Base-by-base conservation (phyloP, 2,797 vertebrate genomes). In the Choloepus didactylus region DNA sequence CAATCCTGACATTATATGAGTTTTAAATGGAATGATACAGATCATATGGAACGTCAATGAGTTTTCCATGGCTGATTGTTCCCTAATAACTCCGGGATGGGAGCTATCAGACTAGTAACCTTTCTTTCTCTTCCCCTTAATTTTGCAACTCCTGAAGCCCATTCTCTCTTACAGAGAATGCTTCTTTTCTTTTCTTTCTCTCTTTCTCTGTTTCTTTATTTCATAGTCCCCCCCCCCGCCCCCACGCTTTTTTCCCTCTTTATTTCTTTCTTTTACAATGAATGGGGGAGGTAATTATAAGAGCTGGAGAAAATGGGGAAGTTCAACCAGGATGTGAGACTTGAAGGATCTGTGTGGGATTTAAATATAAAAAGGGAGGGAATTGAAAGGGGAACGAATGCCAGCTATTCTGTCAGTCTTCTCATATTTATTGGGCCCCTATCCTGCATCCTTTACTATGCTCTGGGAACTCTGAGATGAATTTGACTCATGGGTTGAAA, bases 341-440 rank as follows among this genome's bases (percentile, higher is more conserved):
- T 66, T 81, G 31, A 64, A n/a, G 23, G 10, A 84, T 38, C 29
- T 3, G 9, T 3, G 9, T 69, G 12, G 31, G 27, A 29, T n/a
- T 89, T 41, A 77, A 67, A 54, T 67, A 79, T 62, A 87, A 72
- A 95, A 80, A 87, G 2, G 62, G 44, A 89, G 10, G 27, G 56
- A n/a, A 27, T 54, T 64, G 56, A 93, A 72, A 95, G 6, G 67
- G 31, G 87, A 75, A 51, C 41, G 67, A 90, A 86, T 75, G 51
- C 51, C 81, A 88, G 15, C 72, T 80, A 18, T 31, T 87, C 41
- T 38, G 31, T 87, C 59, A 18, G 31, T 70, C 10, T 7, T 25
- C 38, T 70, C 31, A 10, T 18, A 51, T 84, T 87, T 84, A 49
- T 35, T 67, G 54, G 56, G n/a, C n/a, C 44, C 5, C 21, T 79